phyloP scores from a whole-genome alignment of 2,113 vertebrate species.

The Podarcis cretensis region DNA sequence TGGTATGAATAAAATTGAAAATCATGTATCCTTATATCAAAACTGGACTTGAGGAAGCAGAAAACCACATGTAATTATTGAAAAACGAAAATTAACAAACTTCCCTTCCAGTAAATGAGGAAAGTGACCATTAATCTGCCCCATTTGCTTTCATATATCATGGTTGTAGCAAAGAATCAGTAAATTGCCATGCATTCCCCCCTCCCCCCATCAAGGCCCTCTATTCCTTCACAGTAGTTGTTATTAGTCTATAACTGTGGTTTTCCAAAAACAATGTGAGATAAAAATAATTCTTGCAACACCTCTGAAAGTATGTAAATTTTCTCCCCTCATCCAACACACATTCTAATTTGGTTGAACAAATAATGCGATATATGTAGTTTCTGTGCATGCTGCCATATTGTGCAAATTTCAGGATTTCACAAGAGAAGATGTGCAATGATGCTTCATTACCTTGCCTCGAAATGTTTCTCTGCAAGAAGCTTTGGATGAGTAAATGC shows the following conservation, averaged over 20 bases:
- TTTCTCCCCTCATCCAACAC: not conserved
- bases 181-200: too few species aligned
- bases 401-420: not conserved
- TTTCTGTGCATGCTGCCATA: not conserved
- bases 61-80: not conserved
- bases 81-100: not conserved
- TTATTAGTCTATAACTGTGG: not conserved
- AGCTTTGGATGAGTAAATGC: not conserved
- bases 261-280: not conserved
- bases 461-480: not conserved
- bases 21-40: not conserved
- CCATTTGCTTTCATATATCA: not conserved
- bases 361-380: not conserved
- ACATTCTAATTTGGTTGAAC: not conserved
- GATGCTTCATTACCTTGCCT: not conserved
- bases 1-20: not conserved
- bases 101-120: not conserved
- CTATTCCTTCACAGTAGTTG: not conserved
- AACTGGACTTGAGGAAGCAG: not conserved
- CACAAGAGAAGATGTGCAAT: not conserved
- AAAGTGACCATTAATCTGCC: not conserved
- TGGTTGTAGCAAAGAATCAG: not conserved
- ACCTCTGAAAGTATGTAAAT: not conserved
- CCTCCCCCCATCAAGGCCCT: too few species aligned
- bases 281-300: not conserved